phyloP scores from a whole-genome alignment of 2,113 vertebrate species.

The Connochaetes taurinus region DNA sequence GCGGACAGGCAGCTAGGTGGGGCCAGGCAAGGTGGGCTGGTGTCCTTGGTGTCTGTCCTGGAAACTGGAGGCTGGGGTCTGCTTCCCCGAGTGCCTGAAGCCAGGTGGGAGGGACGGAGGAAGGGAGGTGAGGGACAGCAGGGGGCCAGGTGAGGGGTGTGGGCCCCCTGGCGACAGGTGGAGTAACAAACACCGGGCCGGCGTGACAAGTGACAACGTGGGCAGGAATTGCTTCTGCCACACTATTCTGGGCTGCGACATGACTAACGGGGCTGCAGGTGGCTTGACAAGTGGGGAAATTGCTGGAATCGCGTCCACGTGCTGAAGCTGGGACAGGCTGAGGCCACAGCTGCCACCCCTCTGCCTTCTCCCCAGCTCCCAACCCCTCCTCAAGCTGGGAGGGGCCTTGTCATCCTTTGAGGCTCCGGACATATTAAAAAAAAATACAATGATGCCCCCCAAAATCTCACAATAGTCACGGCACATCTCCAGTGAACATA shows the following conservation, averaged over 20 bases:
- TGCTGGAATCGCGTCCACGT: neutral
- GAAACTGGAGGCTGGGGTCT: neutral
- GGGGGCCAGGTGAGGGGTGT: neutral
- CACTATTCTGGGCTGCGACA: neutral
- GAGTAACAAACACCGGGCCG: neutral
- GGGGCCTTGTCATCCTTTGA: neutral
- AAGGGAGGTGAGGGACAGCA: neutral
- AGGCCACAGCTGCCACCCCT: neutral
- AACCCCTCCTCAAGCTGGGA: neutral
- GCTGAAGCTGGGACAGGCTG: neutral
- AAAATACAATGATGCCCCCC: neutral
- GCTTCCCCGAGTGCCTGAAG: neutral
- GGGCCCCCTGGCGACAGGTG: neutral
- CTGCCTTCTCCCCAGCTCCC: neutral
- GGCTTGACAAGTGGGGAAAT: conserved; percentile 39
- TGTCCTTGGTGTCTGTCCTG: neutral
- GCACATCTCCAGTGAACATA: neutral
- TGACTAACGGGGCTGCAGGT: conserved; percentile 53
- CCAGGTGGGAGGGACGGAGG: neutral
- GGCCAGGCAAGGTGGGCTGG: neutral
- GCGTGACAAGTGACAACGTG: conserved; percentile 41
- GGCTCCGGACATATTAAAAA: neutral
- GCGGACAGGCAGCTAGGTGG: neutral
- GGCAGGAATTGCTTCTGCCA: conserved; percentile 52
- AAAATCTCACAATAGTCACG: neutral